A percentile compares a stretch with the other conserved stretches of the same genome.
Evolutionary conservation across 1,140 invertebrate genomes (phyloP).

Genomic region (Oreohelix idahoensis): DNA sequence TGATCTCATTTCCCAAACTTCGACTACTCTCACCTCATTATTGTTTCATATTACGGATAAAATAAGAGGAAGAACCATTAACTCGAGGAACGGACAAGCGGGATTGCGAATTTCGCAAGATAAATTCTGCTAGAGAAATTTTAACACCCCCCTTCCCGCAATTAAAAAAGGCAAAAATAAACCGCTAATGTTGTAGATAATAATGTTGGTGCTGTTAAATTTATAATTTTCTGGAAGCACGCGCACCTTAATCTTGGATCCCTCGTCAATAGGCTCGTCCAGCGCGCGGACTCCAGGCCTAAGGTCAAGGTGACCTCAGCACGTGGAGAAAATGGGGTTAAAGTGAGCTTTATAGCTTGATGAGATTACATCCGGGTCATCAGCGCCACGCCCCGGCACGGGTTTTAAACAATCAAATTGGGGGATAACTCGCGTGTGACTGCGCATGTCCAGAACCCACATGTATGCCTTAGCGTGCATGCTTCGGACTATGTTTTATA

Average conservation of each 20-base stretch:
- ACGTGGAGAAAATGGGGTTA: constrained; percentile 1
- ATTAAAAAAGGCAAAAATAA: constrained; percentile 10
- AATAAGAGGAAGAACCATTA: neutral
- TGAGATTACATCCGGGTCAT: constrained; percentile 12
- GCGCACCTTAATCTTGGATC: neutral
- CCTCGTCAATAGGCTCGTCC: neutral
- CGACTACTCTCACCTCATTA: neutral
- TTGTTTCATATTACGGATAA: too few relatives aligned
- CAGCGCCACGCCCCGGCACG: neutral
- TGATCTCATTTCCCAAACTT: neutral
- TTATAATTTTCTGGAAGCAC: neutral
- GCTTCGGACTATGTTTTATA: too few relatives aligned
- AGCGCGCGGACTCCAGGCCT: neutral
- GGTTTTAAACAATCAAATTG: constrained; percentile 4
- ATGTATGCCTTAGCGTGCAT: neutral
- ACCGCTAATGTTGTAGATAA: neutral
- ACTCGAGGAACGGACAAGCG: neutral
- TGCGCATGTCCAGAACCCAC: neutral
- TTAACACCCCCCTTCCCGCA: neutral
- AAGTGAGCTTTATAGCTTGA: constrained; percentile 1
- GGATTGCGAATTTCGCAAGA: neutral
- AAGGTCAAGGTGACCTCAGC: constrained; percentile 13
- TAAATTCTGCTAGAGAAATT: neutral
- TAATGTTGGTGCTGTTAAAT: neutral
- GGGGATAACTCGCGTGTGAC: neutral